phyloP scores from a whole-genome alignment of 2,113 vertebrate genomes.

The Rhadina sibilatrix region DNA sequence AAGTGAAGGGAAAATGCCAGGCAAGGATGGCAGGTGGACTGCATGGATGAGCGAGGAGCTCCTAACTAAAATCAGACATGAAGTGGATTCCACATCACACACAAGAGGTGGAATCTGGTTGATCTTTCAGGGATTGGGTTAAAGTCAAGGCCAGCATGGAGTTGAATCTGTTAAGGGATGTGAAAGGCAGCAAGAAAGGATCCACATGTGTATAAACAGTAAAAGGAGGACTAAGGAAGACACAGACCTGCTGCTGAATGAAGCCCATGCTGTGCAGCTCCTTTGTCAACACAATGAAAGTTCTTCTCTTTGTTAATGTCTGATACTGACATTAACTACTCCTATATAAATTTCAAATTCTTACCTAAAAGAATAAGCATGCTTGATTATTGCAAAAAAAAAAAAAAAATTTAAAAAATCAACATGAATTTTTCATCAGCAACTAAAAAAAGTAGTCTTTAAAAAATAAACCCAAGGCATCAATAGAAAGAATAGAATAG shows the following conservation, averaged over 20 bases:
- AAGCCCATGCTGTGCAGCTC: neutral
- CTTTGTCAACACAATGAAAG: neutral
- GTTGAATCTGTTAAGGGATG: neutral
- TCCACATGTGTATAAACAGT: neutral
- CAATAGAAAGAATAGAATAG: neutral
- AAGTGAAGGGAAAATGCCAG: rapidly evolving
- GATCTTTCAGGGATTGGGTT: neutral
- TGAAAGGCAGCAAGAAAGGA: neutral
- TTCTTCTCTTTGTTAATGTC: neutral
- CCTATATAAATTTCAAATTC: neutral
- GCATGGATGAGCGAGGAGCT: neutral
- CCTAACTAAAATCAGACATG: neutral
- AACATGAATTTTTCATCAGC: neutral
- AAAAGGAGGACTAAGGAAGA: neutral
- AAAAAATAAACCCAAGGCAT: neutral
- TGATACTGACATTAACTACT: neutral
- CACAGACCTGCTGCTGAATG: neutral
- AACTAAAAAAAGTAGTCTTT: neutral
- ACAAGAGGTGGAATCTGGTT: neutral
- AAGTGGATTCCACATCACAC: neutral
- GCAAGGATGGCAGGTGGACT: rapidly evolving
- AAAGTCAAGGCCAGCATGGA: neutral
- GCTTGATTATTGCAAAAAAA: neutral
- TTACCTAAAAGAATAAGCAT: neutral
- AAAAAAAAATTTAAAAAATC: neutral